Evolutionary conservation across 2,113 vertebrate species (phyloP).

Genomic region (Penelope pileata): DNA sequence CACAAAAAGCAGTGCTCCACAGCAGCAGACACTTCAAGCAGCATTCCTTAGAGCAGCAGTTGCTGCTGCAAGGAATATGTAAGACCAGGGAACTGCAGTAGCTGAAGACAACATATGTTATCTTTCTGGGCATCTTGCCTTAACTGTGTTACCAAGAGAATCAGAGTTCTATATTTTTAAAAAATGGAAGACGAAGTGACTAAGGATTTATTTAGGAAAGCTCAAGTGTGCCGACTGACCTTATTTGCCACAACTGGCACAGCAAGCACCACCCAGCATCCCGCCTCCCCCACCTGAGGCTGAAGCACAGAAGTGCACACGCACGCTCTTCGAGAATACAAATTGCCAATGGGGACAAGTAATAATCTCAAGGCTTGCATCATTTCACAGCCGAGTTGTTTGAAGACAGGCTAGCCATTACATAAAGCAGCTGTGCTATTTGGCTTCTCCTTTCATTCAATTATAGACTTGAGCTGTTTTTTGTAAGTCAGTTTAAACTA

Average conservation of each 20-base stretch:
- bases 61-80: neutral
- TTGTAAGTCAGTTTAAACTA: constrained; percentile 6
- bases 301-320: neutral
- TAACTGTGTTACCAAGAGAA: neutral
- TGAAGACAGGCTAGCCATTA: constrained; percentile 65
- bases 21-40: neutral
- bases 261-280: neutral
- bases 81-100: neutral
- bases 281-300: neutral
- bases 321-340: neutral
- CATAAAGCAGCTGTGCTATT: constrained; percentile 59
- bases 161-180: neutral
- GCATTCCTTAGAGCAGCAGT: constrained; percentile 2
- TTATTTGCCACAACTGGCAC: constrained; percentile 36
- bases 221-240: neutral
- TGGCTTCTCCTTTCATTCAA: constrained; percentile 26
- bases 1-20: neutral
- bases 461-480: constrained; percentile 24
- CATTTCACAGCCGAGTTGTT: constrained; percentile 72
- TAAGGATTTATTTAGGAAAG: neutral
- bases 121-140: constrained; percentile 29
- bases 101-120: constrained; percentile 18
- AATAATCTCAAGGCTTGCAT: constrained; percentile 68
- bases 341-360: constrained; percentile 32
- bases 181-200: neutral